Evolutionary conservation across 2,113 vertebrate genomes (phyloP).

Genomic region (Malaclemys terrapin): DNA sequence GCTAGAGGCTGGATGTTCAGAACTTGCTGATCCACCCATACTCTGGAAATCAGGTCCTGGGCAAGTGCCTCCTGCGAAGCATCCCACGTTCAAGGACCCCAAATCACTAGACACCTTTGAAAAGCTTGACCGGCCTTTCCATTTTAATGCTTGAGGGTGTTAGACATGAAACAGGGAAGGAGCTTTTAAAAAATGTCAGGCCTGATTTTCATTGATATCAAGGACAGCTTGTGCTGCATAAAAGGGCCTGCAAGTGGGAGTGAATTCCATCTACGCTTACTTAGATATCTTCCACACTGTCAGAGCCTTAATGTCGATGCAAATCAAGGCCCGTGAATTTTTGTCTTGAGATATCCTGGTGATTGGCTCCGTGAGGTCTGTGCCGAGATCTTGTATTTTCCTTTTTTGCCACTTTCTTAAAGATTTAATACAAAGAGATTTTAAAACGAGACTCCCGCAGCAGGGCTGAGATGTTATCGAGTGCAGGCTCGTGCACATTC

Average conservation of each 20-base stretch:
- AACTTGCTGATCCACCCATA: background rate
- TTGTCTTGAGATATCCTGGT: background rate
- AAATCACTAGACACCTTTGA: background rate
- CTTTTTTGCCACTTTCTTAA: background rate
- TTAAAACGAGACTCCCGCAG: background rate
- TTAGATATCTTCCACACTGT: background rate
- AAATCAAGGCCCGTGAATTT: background rate
- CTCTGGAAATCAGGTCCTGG: background rate
- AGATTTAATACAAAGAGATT: constrained; percentile 48
- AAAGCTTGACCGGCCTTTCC: background rate
- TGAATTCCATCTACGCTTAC: background rate
- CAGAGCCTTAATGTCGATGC: background rate
- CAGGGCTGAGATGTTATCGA: background rate
- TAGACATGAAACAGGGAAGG: background rate
- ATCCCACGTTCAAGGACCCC: background rate
- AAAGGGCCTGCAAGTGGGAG: background rate
- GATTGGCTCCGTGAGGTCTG: background rate
- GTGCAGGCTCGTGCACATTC: background rate
- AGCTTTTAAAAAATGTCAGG: background rate
- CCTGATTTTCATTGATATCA: background rate
- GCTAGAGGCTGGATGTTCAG: background rate
- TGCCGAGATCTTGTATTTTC: background rate
- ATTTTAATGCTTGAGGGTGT: background rate
- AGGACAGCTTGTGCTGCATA: background rate
- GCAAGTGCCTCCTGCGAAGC: background rate